Base-by-base conservation (phyloP, 2,797 vertebrate genomes). In the Nannoperca australis region DNA sequence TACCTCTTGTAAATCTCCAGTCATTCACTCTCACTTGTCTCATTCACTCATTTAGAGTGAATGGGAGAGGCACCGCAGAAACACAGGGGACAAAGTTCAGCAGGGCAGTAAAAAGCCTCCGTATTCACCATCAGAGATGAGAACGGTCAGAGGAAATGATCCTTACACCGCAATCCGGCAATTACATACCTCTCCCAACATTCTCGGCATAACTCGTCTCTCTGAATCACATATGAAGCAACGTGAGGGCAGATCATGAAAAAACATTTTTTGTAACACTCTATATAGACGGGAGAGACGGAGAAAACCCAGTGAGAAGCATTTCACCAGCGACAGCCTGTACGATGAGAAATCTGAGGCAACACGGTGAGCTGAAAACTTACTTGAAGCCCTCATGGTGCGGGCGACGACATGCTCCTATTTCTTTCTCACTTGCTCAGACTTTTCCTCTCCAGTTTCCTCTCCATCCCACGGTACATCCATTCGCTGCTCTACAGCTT, bases 331-430 rank as follows among this genome's bases (percentile, higher is more conserved):
- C 18, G 56, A 27, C 27, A 36, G 24, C n/a, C n/a, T 50, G n/a
- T 13, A 36, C 38, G 18, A 34, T 24, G 40, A 60, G 10, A 12
- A 58, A 47, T 45, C 2, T 3, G 22, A 32, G 51, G 34, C 62
- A 38, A 58, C 0, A 1, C 27, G 24, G 40, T 47, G n/a, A 66
- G n/a, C 3, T 56, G 62, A 64, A 65, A 55, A 93, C 93, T 95
- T 91, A 93, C 94, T 94, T 68, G 80, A 82, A 70, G 83, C 84
- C 85, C 79, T 94, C 94, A 94, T 95, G 77, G 60, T 85, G 85
- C 56, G 12, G 54, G 7, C 36, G 83, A 73, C 61, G 83, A 62
- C 84, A 86, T 83, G 86, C 75, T 79, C 74, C 79, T 85, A 63
- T 78, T 27, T 68, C 64, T 61, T 12, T 76, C 65, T 69, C 63